Conservation (phyloP, 2,797 vertebrate species). For the Rousettus madagascariensis region DNA sequence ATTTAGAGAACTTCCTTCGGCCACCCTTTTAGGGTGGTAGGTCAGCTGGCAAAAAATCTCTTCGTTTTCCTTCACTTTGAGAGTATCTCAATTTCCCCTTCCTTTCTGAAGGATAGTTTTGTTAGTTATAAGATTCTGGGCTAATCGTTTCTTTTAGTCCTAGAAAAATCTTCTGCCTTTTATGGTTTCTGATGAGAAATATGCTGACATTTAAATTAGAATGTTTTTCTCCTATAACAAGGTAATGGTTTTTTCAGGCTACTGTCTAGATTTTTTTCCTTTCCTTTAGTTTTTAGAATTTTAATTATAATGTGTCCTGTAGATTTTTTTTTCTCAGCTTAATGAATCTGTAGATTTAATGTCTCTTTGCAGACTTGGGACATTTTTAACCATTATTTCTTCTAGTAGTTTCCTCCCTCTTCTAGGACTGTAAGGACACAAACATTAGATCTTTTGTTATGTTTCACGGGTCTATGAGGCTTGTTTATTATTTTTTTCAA, state of each 20-base stretch:
- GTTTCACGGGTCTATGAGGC: neutral
- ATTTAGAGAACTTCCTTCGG: neutral
- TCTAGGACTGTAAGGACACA: neutral
- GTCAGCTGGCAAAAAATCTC: neutral
- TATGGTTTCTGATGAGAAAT: neutral
- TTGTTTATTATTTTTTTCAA: neutral
- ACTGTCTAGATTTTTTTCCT: neutral
- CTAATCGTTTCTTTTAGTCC: neutral
- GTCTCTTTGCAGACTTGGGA: neutral
- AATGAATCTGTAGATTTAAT: neutral
- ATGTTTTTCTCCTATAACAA: neutral
- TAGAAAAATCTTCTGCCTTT: neutral
- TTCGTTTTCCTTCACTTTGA: neutral
- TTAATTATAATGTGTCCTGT: neutral
- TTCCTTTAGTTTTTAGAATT: neutral
- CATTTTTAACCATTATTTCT: neutral
- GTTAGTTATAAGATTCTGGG: neutral
- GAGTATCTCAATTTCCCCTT: neutral
- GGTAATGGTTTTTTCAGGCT: neutral
- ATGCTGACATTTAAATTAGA: neutral
- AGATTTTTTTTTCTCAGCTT: neutral
- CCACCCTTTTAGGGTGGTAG: neutral
- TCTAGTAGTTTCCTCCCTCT: neutral
- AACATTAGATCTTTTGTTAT: neutral
- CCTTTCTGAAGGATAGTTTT: neutral